phyloP scores from a whole-genome alignment of 1,140 invertebrate species.

The Drosophila bifasciata region DNA sequence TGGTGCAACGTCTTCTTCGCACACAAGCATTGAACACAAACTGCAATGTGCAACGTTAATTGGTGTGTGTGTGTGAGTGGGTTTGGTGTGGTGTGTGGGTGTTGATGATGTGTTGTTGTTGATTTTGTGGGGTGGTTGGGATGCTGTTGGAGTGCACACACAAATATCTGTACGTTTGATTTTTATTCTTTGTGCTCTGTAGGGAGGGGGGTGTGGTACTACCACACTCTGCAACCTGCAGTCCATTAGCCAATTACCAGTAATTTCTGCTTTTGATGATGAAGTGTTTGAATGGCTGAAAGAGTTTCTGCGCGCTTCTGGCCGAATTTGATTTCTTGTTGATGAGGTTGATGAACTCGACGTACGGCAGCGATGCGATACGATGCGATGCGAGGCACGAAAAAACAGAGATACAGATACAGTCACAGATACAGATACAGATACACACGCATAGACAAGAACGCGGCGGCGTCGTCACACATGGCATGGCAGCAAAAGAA shows the following conservation, averaged over 20 bases:
- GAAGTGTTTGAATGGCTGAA: no score
- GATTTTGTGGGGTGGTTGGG: neutral
- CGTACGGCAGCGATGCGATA: slow-evolving; percentile 31
- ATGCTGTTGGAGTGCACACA: slow-evolving; percentile 31
- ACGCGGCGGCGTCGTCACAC: slow-evolving; percentile 24
- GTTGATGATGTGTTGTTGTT: slow-evolving; percentile 15
- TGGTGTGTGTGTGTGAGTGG: slow-evolving; percentile 14
- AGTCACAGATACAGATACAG: slow-evolving; percentile 9
- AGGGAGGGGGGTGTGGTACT: neutral
- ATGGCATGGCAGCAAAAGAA: slow-evolving; percentile 25
- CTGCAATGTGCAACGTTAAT: slow-evolving; percentile 50
- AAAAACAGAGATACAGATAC: slow-evolving; percentile 32
- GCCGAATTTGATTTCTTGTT: slow-evolving; percentile 50
- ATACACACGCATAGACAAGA: slow-evolving; percentile 2
- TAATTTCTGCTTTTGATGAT: slow-evolving; percentile 34
- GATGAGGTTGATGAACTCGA: slow-evolving; percentile 66
- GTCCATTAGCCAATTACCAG: slow-evolving; percentile 76
- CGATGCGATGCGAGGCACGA: slow-evolving; percentile 8
- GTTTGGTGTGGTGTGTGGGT: slow-evolving; percentile 8
- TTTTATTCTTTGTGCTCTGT: slow-evolving; percentile 25
- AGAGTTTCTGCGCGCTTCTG: no score
- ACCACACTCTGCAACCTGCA: slow-evolving; percentile 37
- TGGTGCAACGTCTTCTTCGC: slow-evolving; percentile 41
- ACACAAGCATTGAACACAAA: slow-evolving; percentile 49
- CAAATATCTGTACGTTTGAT: slow-evolving; percentile 23